Percentiles rank a stretch among this genome's conserved stretches.
These are phyloP conservation scores for Xestia xanthographa DNA, from an alignment of 2,888 invertebrate species.

Conservation along the genomic window DNA sequence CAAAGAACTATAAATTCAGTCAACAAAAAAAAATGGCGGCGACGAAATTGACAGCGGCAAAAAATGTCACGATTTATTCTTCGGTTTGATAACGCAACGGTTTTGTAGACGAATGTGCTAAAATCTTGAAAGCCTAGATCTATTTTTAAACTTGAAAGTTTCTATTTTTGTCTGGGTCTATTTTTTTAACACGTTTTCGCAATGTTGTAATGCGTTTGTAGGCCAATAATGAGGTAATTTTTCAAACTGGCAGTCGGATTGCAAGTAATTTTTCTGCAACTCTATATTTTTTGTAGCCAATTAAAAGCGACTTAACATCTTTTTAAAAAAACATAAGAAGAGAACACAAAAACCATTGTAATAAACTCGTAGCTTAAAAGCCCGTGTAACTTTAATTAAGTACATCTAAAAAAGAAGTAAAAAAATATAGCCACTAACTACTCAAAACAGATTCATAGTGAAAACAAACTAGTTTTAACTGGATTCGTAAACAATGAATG, in stretches of 20 bases:
- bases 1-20: neutral
- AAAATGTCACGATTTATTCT: slow-evolving; percentile 4
- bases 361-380: neutral
- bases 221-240: neutral
- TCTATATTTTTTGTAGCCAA: neutral
- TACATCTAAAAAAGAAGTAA: neutral
- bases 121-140: neutral
- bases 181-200: neutral
- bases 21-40: slow-evolving; percentile 1
- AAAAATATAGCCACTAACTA: neutral
- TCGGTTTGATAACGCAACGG: neutral
- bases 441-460: neutral
- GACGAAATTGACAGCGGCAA: neutral
- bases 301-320: neutral
- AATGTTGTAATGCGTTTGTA: too few relatives aligned
- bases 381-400: neutral
- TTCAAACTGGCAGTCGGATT: neutral
- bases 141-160: neutral
- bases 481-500: neutral
- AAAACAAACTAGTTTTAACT: neutral
- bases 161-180: neutral
- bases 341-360: too few relatives aligned
- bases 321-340: neutral
- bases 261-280: neutral
- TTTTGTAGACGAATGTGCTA: neutral